Evolutionary conservation across 2,797 vertebrate species (phyloP), one percentile per base, ranked within the genome.

Genomic region (Vireo griseus): DNA sequence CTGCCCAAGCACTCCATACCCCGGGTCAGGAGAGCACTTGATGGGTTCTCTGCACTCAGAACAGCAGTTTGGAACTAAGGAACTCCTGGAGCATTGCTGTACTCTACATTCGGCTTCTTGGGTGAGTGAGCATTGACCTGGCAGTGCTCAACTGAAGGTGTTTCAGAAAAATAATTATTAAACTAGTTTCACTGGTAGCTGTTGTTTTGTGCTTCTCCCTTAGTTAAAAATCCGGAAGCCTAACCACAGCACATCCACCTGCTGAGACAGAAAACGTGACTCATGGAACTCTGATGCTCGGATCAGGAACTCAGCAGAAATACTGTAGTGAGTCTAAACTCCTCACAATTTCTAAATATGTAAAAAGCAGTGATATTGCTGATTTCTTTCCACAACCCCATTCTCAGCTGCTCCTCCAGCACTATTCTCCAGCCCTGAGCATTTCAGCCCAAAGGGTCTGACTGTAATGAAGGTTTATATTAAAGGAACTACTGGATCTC

Each of bases 61-160:
- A 57, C 28, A 62, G 86, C 75, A 91, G 48, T 31, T 44, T 1
- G 4, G 45, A 76, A 67, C 50, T 52, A 24, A 25, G 31, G 48
- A 19, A 15, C 17, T 26, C 40, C 40, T 0, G 0, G 35, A 58
- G 42, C 13, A n/a, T 13, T 58, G 50, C 61, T 35, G 21, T 22
- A 5, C 33, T 11, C 0, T 5, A 24, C 39, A 6, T n/a, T 51
- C 0, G 0, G 21, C 52, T 54, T 28, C 16, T 42, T 71, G 28
- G 51, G 54, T 19, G 25, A 81, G 63, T 42, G 58, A 90, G 76
- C 54, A 58, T 21, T 45, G 37, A 42, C 61, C 39, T 19, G 50
- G 47, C 9, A 57, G 28, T 29, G 83, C 63, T 39, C 86, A 86
- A 11, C 10, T 58, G 47, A 18, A 14, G 40, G 50, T 35, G 39